Base-by-base conservation (phyloP, 2,888 invertebrate genomes). In the Stratiomys singularior region DNA sequence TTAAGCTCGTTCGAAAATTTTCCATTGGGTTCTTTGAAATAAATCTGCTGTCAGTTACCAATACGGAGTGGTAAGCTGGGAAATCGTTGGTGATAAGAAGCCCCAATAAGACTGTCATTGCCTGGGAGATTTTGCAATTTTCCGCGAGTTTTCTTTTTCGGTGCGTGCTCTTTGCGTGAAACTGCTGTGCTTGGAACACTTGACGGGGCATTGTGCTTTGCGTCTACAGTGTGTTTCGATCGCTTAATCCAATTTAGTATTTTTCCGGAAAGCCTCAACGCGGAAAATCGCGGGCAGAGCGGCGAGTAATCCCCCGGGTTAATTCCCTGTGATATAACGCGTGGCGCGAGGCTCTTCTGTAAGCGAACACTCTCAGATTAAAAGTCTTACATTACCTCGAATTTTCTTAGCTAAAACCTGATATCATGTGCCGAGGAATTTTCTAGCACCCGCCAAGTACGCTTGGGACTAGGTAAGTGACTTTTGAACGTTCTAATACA, bases 371-470 rank as follows among this genome's bases (percentile, higher is more conserved):
- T 27, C 64, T 25, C 18, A 13, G 52, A 13, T 13, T 52, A 15
- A 13, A 52, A 52, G 52, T 9, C 52, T 44, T 9, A 52, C 52
- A 15, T 18, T 5, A 52, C 4, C 15, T n/a, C 52, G 18, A 52
- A 15, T 52, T 18, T 52, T 52, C n/a, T 64, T 67, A 21, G 18
- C 25, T 21, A 18, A 44, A 3, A 60, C 52, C 27, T 27, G 58
- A 58, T 37, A 72, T 56, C 58, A 74, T 74, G 74, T 58, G 58
- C 74, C 74, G 74, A 58, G 74, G 60, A 74, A 60, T 47, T 74
- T 74, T 74, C 58, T 74, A 74, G 74, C 74, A 74, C 74, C 74
- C 74, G 60, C 74, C 74, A 74, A 74, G 74, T 1, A 13, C 25
- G 23, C 74, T 74, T 74, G 74, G 69, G 23, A 69, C 15, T 30